Evolutionary conservation across 2,113 vertebrate species (phyloP).

Genomic region (Thymallus thymallus): DNA sequence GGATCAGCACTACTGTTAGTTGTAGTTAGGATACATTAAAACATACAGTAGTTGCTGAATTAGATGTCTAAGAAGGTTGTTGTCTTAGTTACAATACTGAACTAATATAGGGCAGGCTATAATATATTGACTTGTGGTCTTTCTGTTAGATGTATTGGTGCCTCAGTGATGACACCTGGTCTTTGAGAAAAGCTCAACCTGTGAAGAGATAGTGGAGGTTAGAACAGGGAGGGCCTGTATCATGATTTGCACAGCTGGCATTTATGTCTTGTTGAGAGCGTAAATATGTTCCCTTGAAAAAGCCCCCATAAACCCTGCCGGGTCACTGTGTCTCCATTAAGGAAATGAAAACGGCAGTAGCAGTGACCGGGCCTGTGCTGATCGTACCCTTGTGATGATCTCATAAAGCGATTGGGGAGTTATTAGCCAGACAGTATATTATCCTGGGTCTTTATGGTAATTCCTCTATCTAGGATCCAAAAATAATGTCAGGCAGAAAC

Average conservation of each 20-base stretch:
- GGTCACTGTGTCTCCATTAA: constrained; percentile 59
- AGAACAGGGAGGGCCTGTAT: constrained; percentile 21
- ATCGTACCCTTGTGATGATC: constrained; percentile 53
- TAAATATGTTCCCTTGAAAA: constrained; percentile 50
- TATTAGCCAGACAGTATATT: constrained; percentile 50
- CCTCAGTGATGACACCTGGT: constrained; percentile 20
- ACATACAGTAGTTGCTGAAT: too few species aligned
- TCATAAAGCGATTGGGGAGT: constrained; percentile 53
- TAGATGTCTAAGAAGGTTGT: not conserved
- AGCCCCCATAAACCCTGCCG: constrained; percentile 46
- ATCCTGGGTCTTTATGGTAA: constrained; percentile 32
- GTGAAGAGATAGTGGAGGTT: not conserved
- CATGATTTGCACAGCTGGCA: constrained; percentile 16
- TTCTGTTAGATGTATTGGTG: constrained; percentile 19
- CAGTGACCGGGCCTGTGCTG: constrained; percentile 43
- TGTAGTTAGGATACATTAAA: not conserved
- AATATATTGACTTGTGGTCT: not conserved
- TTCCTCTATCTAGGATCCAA: constrained; percentile 17
- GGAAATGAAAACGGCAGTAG: constrained; percentile 55
- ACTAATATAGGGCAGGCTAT: not conserved
- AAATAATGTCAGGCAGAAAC: constrained; percentile 45
- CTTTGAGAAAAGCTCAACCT: constrained; percentile 19
- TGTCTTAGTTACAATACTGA: not conserved
- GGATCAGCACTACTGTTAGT: not conserved
- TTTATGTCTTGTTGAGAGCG: constrained; percentile 49